Percentiles rank a stretch among this genome's conserved stretches.
Evolutionary conservation across 2,113 vertebrate species (phyloP).

Genomic region (Acanthochromis polyacanthus): DNA sequence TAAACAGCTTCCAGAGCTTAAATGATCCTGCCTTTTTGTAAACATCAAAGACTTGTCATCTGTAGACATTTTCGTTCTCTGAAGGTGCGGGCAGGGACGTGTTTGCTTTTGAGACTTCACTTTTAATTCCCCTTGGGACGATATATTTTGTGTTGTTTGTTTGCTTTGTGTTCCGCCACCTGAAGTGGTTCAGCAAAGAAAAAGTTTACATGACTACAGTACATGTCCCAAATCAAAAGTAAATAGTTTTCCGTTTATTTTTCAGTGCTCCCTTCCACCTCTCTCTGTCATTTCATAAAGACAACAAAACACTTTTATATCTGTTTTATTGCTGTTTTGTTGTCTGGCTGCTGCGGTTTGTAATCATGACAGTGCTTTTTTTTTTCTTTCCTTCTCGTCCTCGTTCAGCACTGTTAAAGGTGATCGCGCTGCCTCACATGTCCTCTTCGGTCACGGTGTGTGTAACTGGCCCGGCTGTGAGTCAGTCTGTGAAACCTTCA

Average conservation of each 20-base stretch:
- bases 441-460: conserved; percentile 93
- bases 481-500: conserved; percentile 91
- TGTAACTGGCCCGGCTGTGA: conserved; percentile 98
- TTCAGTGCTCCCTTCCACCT: conserved; percentile 34
- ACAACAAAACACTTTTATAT: conserved; percentile 15
- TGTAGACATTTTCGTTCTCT: conserved; percentile 32
- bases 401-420: conserved; percentile 86
- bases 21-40: conserved; percentile 33
- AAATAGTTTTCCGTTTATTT: conserved; percentile 61
- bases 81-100: conserved; percentile 18
- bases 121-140: conserved; percentile 66
- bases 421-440: conserved; percentile 85
- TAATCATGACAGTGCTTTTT: conserved; percentile 20
- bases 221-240: conserved; percentile 75
- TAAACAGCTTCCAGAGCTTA: conserved; percentile 4
- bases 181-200: conserved; percentile 49
- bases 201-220: conserved; percentile 60
- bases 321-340: conserved; percentile 34
- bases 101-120: conserved; percentile 57
- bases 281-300: conserved; percentile 52
- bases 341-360: conserved; percentile 9
- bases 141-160: conserved; percentile 64
- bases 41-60: conserved; percentile 68
- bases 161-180: conserved; percentile 59
- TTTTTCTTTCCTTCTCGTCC: conserved; percentile 82